These are phyloP conservation scores for Gambusia holbrooki DNA, from an alignment of 2,113 vertebrate genomes.

Conservation along the genomic window DNA sequence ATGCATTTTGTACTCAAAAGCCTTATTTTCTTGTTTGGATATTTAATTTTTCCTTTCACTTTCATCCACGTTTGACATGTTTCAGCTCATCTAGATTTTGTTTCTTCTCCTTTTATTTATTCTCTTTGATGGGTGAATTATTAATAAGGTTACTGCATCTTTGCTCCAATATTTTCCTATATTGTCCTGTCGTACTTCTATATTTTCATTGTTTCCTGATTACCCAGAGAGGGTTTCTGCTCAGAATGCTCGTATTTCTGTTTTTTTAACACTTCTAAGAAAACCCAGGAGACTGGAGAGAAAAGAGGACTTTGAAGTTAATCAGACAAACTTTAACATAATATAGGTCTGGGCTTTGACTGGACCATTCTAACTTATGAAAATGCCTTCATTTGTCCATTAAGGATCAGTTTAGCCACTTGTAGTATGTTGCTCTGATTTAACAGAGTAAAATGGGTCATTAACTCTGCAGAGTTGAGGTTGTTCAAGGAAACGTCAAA, in stretches of 20 bases:
- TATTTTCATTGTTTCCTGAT: slow-evolving; percentile 1
- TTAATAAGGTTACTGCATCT: slow-evolving; percentile 24
- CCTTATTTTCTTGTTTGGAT: background rate
- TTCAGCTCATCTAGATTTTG: slow-evolving; percentile 35
- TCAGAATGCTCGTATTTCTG: slow-evolving; percentile 12
- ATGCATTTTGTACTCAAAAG: background rate
- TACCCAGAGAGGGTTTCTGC: slow-evolving; percentile 18
- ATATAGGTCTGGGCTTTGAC: too few relatives aligned
- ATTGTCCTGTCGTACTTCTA: background rate
- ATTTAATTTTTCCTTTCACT: slow-evolving; percentile 1
- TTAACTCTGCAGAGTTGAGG: too few relatives aligned
- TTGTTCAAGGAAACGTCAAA: too few relatives aligned
- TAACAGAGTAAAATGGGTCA: too few relatives aligned
- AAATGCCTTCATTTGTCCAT: too few relatives aligned
- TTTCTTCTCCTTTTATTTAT: slow-evolving; percentile 23
- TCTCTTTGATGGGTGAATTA: slow-evolving; percentile 37
- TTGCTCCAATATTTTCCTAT: slow-evolving; percentile 20
- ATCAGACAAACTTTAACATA: background rate
- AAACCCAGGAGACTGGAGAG: slow-evolving; percentile 13
- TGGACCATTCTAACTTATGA: too few relatives aligned
- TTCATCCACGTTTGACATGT: slow-evolving; percentile 11
- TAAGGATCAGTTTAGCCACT: too few relatives aligned
- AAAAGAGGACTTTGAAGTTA: slow-evolving; percentile 38
- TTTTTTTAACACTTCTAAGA: slow-evolving; percentile 30
- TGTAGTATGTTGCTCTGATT: too few relatives aligned